Evolutionary conservation across 2,888 invertebrate genomes (phyloP).

Genomic region (Scrobipalpa costella): DNA sequence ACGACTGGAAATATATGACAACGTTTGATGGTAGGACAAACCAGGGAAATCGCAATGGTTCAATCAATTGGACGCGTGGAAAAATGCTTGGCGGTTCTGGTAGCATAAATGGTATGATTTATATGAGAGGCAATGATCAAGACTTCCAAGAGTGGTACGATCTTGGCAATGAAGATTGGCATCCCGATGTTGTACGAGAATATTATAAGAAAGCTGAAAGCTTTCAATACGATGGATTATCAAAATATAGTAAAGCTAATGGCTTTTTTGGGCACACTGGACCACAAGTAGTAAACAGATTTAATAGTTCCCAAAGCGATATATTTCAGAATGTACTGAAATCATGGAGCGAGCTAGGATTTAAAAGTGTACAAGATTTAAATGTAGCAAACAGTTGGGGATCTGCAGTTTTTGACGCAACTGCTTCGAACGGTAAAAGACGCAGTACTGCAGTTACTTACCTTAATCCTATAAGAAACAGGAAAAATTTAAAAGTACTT

Average conservation of each 20-base stretch:
- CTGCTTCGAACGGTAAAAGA: constrained; percentile 69
- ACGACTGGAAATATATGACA: constrained; percentile 92
- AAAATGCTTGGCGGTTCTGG: constrained; percentile 83
- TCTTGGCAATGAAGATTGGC: constrained; percentile 79
- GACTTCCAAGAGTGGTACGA: constrained; percentile 79
- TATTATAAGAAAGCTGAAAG: constrained; percentile 79
- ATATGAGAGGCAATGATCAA: constrained; percentile 70
- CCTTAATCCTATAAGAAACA: constrained; percentile 47
- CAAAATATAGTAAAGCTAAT: constrained; percentile 40
- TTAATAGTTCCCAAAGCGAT: constrained; percentile 62
- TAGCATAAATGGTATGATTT: constrained; percentile 80
- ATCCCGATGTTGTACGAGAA: constrained; percentile 66
- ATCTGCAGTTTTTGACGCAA: constrained; percentile 69
- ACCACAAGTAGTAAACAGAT: constrained; percentile 67
- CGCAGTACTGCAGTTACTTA: constrained; percentile 74
- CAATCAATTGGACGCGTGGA: constrained; percentile 80
- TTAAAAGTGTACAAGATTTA: constrained; percentile 55
- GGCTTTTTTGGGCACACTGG: constrained; percentile 64
- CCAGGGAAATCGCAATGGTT: constrained; percentile 76
- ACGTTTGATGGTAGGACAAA: constrained; percentile 87
- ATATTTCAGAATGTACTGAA: constrained; percentile 49
- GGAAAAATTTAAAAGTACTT: constrained; percentile 59
- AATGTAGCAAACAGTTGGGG: constrained; percentile 57
- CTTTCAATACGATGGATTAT: constrained; percentile 46
- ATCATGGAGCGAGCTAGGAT: constrained; percentile 71